Evolutionary conservation across 1,140 invertebrate genomes (phyloP), one percentile per base, ranked within the genome.

Genomic region (Goniozus legneri): DNA sequence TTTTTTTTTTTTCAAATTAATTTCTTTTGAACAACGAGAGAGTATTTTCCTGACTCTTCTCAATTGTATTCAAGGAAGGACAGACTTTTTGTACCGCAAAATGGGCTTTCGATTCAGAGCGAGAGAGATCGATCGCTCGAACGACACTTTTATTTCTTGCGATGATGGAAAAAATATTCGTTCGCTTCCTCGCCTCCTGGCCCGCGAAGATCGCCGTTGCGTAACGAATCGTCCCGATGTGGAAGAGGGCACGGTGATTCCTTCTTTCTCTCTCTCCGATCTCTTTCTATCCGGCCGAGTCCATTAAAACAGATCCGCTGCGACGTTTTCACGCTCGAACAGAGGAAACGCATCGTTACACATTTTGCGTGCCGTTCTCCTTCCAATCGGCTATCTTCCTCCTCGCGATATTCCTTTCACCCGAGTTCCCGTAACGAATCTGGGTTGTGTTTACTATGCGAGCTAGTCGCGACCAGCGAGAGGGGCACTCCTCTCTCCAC

Each of bases 361-460:
- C 32, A 18, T 30, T 24, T 44, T 36, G 18, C 30, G 20, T 34
- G 27, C 33, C 31, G 44, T 45, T 39, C 16, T 30, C 27, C 15
- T 8, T 15, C 13, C 8, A 10, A 2, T 14, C 15, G 2, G 13
- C 8, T 3, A 14, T 14, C 7, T n/a, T 52, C 15, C 19, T 32
- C 34, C 21, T 10, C 20, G 19, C 13, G 15, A 22, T 39, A 40
- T 37, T 50, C 54, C 58, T 58, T 58, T 60, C 55, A 36, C 58
- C 15, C 12, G 10, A 27, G 37, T 35, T n/a, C n/a, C n/a, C n/a
- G 0, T 1, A 21, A 12, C 13, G 32, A 50, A 56, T 54, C 32
- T 47, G 38, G 54, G 51, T 52, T 50, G 42, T 40, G 49, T 50
- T 45, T 44, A 37, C 52, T 16, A 59, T 62, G 49, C 56, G 31